Percentiles rank a stretch among this genome's conserved stretches.
These are phyloP conservation scores for Lordiphosa mommai DNA, from an alignment of 1,140 invertebrate species.

Conservation along the genomic window DNA sequence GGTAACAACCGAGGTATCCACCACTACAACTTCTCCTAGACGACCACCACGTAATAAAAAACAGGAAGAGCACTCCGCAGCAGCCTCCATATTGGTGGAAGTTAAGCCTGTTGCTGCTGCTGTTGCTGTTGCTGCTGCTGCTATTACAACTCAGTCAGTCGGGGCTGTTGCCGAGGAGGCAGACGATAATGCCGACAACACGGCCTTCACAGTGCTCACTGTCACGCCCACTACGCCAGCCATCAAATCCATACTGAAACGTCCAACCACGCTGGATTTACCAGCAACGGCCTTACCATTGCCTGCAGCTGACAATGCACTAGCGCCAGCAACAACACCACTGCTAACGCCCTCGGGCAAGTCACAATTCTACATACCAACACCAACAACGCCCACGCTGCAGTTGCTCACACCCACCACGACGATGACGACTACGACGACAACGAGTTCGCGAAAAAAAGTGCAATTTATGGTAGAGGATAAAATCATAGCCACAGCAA, in stretches of 20 bases:
- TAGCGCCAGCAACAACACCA: conserved; percentile 13
- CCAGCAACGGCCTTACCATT: background rate
- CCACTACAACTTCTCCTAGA: conserved; percentile 39
- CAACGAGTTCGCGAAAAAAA: conserved; percentile 80
- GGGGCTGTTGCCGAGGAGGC: conserved; percentile 7
- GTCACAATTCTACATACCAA: conserved; percentile 85
- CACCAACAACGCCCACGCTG: conserved; percentile 77
- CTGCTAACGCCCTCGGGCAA: conserved; percentile 77
- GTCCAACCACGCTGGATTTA: conserved; percentile 79
- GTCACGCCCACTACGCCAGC: conserved; percentile 57
- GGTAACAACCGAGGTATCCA: conserved; percentile 10
- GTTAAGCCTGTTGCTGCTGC: background rate
- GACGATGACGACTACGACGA: conserved; percentile 26
- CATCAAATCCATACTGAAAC: conserved; percentile 86
- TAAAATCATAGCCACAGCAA: conserved; percentile 75
- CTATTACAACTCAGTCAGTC: background rate
- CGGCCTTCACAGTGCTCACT: conserved; percentile 49
- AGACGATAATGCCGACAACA: background rate
- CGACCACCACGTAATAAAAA: conserved; percentile 77
- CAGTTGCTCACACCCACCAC: conserved; percentile 24
- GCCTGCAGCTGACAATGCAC: conserved; percentile 4
- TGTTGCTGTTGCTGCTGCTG: conserved; percentile 3
- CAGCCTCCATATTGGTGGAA: too few species aligned
- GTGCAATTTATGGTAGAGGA: conserved; percentile 84
- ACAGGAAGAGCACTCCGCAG: conserved; percentile 27